These are phyloP conservation scores for Synergus itoensis DNA, from an alignment of 2,888 invertebrate species.

Conservation along the genomic window DNA sequence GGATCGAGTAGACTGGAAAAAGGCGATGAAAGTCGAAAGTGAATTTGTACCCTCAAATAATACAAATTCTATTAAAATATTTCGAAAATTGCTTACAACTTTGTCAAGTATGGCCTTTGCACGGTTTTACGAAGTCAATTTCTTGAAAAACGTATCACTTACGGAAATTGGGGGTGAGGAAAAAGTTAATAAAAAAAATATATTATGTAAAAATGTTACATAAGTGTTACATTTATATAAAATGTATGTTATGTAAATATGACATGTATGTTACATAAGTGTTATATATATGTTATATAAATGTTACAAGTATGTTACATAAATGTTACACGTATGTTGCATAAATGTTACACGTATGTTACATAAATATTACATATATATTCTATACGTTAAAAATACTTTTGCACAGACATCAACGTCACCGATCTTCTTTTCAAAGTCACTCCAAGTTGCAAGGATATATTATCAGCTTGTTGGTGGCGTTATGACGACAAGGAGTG, in stretches of 20 bases:
- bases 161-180: no score
- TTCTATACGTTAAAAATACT: no score
- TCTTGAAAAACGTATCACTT: no score
- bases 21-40: constrained; percentile 52
- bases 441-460: constrained; percentile 22
- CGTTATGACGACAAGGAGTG: neutral
- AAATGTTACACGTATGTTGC: neutral
- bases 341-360: neutral
- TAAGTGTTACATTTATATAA: neutral
- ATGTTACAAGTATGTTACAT: neutral
- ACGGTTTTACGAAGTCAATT: neutral
- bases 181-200: no score
- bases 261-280: neutral
- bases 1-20: constrained; percentile 64
- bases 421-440: constrained; percentile 21
- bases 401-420: neutral
- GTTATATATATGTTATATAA: neutral
- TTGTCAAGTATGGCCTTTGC: neutral
- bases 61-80: neutral
- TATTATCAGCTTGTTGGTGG: constrained; percentile 42
- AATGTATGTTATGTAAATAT: neutral
- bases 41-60: constrained; percentile 41
- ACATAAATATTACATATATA: no score
- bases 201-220: neutral
- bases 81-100: neutral